Evolutionary conservation across 37 sponge, comb jelly and placozoan genomes (phyloP), one percentile per base, ranked within the genome.

Genomic region (Oopsacas minuta): DNA sequence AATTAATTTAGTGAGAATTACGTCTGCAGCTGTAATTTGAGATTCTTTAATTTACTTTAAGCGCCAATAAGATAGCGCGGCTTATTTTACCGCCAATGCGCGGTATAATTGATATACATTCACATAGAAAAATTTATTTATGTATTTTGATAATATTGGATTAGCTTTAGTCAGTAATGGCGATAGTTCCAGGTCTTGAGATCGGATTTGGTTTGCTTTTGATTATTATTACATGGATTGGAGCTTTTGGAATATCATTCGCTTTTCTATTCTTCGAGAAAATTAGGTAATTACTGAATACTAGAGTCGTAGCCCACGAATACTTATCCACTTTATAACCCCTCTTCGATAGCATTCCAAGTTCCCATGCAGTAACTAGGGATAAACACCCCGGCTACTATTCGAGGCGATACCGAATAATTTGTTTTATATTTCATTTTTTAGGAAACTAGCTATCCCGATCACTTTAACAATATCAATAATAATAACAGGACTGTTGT

Each of bases 121-220:
- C n/a, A n/a, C n/a, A n/a, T n/a, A n/a, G n/a, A n/a, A 12, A 8
- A 83, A 51, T 23, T 23, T 23, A 36, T 23, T n/a, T 12, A 83
- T 36, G 36, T 23, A 52, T 46, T 25, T 36, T 23, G 51, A n/a
- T n/a, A 12, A 52, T 61, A 30, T 17, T 36, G 12, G 12, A 61
- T 61, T 83, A 22, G 15, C 22, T 36, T 23, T n/a, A 17, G 22
- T 8, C 39, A 30, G 23, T 25, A 1, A 88, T 86, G 86, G 88
- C 87, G 1, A 32, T 91, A 1, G 89, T 91, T 52, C 38, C 51
- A 1, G 91, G 85, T 36, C 69, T 88, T 0, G 81, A 82, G 36
- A 91, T 91, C 8, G 91, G 91, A 23, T 82, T 87, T 12, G 91
- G 91, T 25, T 38, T 88, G 52, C 39, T 91, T 8, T 30, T 91